Evolutionary conservation across 2,797 vertebrate genomes (phyloP), one percentile per base, ranked within the genome.

Genomic region (Fundulus diaphanus): DNA sequence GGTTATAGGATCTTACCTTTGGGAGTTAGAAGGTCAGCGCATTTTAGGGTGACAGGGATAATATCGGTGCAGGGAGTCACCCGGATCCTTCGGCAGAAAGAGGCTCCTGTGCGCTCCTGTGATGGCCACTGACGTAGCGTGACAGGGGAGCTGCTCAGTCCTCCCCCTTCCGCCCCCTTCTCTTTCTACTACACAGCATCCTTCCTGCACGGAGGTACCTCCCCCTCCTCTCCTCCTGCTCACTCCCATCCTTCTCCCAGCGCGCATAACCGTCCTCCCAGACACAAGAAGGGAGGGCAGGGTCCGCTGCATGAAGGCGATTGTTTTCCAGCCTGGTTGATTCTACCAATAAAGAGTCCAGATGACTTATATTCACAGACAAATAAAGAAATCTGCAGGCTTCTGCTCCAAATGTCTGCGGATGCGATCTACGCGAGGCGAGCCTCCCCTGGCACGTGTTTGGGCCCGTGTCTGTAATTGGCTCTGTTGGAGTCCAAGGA

Each of bases 401-500:
- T 61, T 35, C 31, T 2, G 35, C 61, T n/a, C 35, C 12, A n/a
- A 65, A 65, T 65, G 61, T 70, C 27, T 70, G 76, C 72, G 85
- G 86, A 87, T 81, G 90, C 88, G 87, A 65, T 51, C 68, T 67
- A 85, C 84, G 85, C 78, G 70, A 65, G 84, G 81, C 72, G 88
- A 82, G 87, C 89, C 80, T 88, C 85, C 76, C 70, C 68, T 56
- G 24, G 85, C 91, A 93, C 92, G 92, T 91, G 93, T 86, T 68
- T 8, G 56, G 77, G 73, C 93, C 87, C 92, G 89, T 93, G 93
- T 82, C 78, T 76, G 35, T 90, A 89, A 92, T 90, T 92, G 86
- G 85, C 74, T 74, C 65, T 68, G 79, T 84, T 80, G 42, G 63
- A 74, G 61, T 37, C 51, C 3, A 76, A 85, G n/a, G 81, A 70